Evolutionary conservation across 2,888 invertebrate species (phyloP), one percentile per base, ranked within the genome.

Genomic region (Strigamia transsilvanica): DNA sequence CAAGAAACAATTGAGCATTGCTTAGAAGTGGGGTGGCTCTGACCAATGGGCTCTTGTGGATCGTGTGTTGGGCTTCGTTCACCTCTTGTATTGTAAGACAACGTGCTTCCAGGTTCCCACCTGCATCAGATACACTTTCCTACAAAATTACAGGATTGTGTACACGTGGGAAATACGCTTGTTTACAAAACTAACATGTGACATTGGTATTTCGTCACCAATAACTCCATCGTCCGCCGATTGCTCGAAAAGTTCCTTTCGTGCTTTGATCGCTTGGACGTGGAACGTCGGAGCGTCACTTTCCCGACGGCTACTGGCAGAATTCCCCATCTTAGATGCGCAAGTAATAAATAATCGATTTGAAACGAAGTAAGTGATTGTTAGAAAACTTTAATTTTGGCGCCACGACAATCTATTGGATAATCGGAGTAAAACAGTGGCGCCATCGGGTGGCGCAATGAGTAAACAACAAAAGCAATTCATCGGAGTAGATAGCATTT

Each of bases 51-150:
- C 61, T 61, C 18, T 61, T 61, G 10, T 61, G 61, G 3, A 61
- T 61, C 21, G 61, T 61, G 61, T 61, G 61, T 61, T 61, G 61
- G 9, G 61, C 61, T 61, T 61, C 61, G 18, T 61, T 61, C 10
- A 61, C 61, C 5, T 61, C 61, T 18, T 61, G 21, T 18, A 61
- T 61, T 9, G 61, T 61, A 15, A 61, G 21, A 10, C 18, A 21
- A 61, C 61, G 61, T 3, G 21, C 2, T 5, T 61, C 61, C 34
- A 34, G 34, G 61, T 18, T 61, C 5, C 2, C 42, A 7, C 61
- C 61, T 5, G 61, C 61, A 61, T 61, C 61, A 18, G 61, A 61
- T 10, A 61, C 61, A 21, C 61, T 61, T 61, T 61, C 61, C 61
- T 61, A 61, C 12, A 7, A 13, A 13, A 61, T 61, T n/a, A 10